Conservation (phyloP, 2,888 invertebrate species). For the Monoplex corrugatus region DNA sequence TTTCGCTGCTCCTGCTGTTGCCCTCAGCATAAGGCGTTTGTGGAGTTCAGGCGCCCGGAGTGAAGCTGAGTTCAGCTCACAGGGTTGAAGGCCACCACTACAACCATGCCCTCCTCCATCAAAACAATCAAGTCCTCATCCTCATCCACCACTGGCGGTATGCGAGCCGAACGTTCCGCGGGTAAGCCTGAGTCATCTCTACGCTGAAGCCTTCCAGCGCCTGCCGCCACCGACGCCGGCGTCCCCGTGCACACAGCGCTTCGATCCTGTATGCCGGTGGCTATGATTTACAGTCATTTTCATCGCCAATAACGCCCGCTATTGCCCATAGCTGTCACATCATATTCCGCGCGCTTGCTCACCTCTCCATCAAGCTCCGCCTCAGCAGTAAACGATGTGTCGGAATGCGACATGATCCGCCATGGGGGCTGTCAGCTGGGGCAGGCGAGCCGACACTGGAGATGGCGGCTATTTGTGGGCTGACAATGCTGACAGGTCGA, state of each 20-base stretch:
- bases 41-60: no score
- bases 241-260: conserved; percentile 17
- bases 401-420: conserved; percentile 34
- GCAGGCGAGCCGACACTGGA: conserved; percentile 20
- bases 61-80: no score
- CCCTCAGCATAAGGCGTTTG: no score
- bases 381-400: background rate
- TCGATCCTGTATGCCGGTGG: conserved; percentile 26
- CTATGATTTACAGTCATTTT: conserved; percentile 42
- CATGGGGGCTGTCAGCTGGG: conserved; percentile 13
- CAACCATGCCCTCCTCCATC: no score
- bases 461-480: conserved; percentile 32
- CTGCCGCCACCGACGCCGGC: background rate
- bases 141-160: conserved; percentile 26
- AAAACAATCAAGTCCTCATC: no score
- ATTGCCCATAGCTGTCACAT: conserved; percentile 40
- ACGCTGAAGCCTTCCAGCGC: background rate
- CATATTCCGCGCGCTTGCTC: conserved; percentile 25
- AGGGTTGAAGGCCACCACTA: no score
- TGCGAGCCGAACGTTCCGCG: conserved; percentile 16
- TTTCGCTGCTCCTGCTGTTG: no score
- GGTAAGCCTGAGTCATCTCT: background rate
- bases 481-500: conserved; percentile 27
- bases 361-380: background rate
- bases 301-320: conserved; percentile 38